These are phyloP conservation scores for Sylvilagus floridanus DNA, from an alignment of 2,797 vertebrate species.

Conservation along the genomic window DNA sequence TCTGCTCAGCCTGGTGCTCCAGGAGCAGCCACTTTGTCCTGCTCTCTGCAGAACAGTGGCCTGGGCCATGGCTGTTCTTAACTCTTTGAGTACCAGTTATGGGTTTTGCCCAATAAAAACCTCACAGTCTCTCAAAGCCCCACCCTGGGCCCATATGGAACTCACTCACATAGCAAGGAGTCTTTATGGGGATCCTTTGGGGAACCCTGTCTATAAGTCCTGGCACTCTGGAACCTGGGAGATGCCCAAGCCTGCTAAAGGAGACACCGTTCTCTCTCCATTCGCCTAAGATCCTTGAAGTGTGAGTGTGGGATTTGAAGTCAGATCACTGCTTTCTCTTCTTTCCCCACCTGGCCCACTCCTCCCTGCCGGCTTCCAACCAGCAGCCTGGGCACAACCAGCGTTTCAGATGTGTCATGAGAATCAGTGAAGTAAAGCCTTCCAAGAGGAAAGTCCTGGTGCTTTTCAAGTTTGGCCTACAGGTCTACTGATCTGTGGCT, in stretches of 20 bases:
- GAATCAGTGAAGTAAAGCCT: neutral
- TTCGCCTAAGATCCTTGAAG: neutral
- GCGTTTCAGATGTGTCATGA: neutral
- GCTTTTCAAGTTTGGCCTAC: neutral
- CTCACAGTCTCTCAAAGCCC: neutral
- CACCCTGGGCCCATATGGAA: too few relatives aligned
- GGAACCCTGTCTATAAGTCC: neutral
- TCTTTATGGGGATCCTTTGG: neutral
- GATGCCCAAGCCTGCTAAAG: fast-evolving
- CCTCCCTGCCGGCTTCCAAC: neutral
- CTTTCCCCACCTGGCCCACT: neutral
- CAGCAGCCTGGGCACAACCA: neutral
- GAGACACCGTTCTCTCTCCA: neutral
- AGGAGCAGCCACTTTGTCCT: neutral
- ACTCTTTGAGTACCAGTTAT: neutral
- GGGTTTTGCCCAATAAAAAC: neutral
- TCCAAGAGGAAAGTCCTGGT: neutral
- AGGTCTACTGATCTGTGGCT: neutral
- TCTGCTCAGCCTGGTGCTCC: neutral
- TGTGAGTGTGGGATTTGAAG: neutral
- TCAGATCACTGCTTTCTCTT: neutral
- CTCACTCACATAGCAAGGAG: neutral
- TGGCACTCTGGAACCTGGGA: neutral
- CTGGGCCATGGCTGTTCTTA: neutral
- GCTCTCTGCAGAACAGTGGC: neutral